Base-by-base conservation (phyloP, 2,113 vertebrate species). In the Tenrec ecaudatus region DNA sequence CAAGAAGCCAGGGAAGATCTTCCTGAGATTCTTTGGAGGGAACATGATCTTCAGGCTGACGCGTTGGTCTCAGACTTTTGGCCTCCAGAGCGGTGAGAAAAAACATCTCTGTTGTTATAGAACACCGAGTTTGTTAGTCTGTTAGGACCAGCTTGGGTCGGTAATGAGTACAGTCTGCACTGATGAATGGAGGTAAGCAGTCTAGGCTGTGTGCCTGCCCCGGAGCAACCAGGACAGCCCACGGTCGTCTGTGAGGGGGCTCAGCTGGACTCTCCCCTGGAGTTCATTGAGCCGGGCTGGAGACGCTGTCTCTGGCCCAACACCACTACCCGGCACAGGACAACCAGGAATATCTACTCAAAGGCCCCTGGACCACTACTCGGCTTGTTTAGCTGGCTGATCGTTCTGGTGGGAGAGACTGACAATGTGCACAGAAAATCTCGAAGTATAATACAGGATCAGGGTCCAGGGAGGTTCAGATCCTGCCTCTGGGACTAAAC, bases 1-100 rank as follows among this genome's bases (percentile, higher is more conserved):
- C 47, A 75, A 19, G 60, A 68, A 7, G 12, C 1, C 0, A 1
- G 0, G 22, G 33, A 53, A 19, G 43, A 22, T 3, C 5, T 75
- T 16, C 36, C 16, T 1, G 11, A 6, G n/a, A 23, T 38, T 1
- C 75, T 60, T n/a, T 19, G 0, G 6, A 33, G 27, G 1, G 38
- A 58, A 33, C 12, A 22, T 1, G 12, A 57, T 57, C 60, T 53
- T 47, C 47, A 53, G 47, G 6, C 40, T 3, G 0, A 10, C 4
- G 36, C 17, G 15, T 66, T 58, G 40, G 33, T 60, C 38, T 17
- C 33, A 20, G 71, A 58, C 73, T 31, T 33, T n/a, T 5, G 14
- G 77, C 77, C 16, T 3, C 81, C 15, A 0, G 23, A 6, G 6
- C 58, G 6, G 12, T 38, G 36, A 33, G 40, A 33, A 23, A 57